A percentile compares a stretch with the other conserved stretches of the same genome.
These are phyloP conservation scores for Nannoperca obscura DNA, from an alignment of 2,797 vertebrate genomes.

Conservation along the genomic window DNA sequence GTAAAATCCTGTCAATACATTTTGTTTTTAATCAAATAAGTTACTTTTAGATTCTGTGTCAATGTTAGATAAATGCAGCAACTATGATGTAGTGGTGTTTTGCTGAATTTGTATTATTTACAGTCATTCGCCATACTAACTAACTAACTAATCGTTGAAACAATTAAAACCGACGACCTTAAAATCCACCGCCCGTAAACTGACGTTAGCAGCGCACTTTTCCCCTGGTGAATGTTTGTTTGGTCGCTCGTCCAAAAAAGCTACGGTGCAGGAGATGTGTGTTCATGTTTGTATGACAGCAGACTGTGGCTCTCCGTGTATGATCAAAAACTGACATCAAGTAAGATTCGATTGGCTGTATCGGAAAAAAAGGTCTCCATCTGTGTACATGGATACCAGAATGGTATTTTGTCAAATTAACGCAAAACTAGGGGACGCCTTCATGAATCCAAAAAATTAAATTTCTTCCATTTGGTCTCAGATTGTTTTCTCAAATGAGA, in stretches of 20 bases:
- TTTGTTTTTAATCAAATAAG: neutral
- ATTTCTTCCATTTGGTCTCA: too few relatives aligned
- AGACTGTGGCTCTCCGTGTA: neutral
- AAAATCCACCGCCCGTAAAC: neutral
- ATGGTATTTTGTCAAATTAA: too few relatives aligned
- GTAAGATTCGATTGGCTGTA: neutral
- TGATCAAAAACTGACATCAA: neutral
- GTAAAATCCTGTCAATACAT: neutral
- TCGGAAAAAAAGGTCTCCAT: too few relatives aligned
- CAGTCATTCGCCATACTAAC: neutral
- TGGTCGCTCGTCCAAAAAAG: neutral
- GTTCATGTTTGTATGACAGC: too few relatives aligned
- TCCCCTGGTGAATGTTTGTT: neutral
- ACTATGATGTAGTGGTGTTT: neutral
- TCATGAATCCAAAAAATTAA: too few relatives aligned
- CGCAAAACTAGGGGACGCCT: too few relatives aligned
- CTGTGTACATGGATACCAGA: too few relatives aligned
- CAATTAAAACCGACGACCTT: neutral
- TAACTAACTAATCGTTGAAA: too few relatives aligned
- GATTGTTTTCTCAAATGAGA: too few relatives aligned
- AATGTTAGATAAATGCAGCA: neutral
- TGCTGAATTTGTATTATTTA: too few relatives aligned
- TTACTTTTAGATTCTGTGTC: neutral
- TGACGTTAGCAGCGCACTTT: neutral
- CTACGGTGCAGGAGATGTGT: neutral